phyloP scores from a whole-genome alignment of 2,888 invertebrate species.

The Anticlea derivata region DNA sequence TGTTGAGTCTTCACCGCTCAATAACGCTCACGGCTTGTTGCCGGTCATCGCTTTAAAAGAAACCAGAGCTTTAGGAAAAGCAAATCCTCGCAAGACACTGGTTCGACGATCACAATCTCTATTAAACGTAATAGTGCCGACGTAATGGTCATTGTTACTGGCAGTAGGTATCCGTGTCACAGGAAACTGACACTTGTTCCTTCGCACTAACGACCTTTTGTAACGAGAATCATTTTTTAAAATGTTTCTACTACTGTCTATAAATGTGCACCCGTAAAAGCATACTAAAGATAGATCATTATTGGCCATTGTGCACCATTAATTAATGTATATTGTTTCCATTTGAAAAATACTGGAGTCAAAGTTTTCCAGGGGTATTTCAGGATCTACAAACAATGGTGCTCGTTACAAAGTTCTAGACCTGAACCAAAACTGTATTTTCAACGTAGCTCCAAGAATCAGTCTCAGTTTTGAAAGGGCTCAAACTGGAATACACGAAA shows the following conservation, averaged over 20 bases:
- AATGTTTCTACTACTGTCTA: too few species aligned
- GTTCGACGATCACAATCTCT: background rate
- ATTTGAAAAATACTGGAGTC: too few species aligned
- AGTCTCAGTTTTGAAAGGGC: slow-evolving; percentile 1
- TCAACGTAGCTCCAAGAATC: slow-evolving; percentile 2
- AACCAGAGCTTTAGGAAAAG: background rate
- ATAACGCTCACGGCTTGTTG: too few species aligned
- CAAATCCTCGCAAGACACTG: background rate
- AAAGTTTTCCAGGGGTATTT: background rate
- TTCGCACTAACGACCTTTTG: background rate
- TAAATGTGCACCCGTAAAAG: too few species aligned
- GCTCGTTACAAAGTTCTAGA: slow-evolving; percentile 5
- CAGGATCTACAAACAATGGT: slow-evolving; percentile 1
- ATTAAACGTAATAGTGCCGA: slow-evolving; percentile 7
- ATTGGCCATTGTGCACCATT: too few species aligned
- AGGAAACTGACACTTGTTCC: slow-evolving; percentile 1
- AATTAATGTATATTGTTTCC: too few species aligned
- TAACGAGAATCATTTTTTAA: background rate
- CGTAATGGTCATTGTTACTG: background rate
- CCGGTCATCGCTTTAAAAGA: background rate
- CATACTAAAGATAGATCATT: too few species aligned
- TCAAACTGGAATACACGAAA: too few species aligned
- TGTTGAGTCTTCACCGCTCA: too few species aligned
- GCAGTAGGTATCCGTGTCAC: background rate
- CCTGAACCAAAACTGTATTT: slow-evolving; percentile 6